phyloP scores from a whole-genome alignment of 2,888 invertebrate genomes.

The Caenorhabditis afra region DNA sequence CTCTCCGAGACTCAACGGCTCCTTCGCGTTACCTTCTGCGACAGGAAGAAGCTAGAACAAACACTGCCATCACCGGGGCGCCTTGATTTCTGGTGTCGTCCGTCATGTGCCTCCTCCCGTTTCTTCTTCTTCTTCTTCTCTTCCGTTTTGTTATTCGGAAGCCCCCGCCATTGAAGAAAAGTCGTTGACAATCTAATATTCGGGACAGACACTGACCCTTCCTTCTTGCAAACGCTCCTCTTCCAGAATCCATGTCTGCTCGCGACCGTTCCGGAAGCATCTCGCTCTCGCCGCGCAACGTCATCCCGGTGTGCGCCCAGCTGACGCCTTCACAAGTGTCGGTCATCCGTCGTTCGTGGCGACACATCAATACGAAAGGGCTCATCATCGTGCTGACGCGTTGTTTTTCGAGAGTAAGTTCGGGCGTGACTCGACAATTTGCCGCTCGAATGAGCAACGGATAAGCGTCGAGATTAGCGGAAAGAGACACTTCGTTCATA shows the following conservation, averaged over 20 bases:
- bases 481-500: neutral
- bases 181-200: neutral
- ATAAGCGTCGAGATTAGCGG: constrained; percentile 4
- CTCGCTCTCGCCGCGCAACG: constrained; percentile 54
- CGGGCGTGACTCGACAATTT: neutral
- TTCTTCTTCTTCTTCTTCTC: neutral
- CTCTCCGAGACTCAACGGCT: neutral
- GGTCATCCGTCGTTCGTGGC: constrained; percentile 75
- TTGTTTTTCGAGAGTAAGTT: constrained; percentile 74
- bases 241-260: constrained; percentile 56
- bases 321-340: constrained; percentile 68
- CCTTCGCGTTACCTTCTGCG: neutral
- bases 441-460: constrained; percentile 6
- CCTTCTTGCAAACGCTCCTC: neutral
- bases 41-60: constrained; percentile 45
- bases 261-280: constrained; percentile 64
- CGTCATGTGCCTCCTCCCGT: constrained; percentile 17
- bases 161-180: constrained; percentile 7
- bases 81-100: constrained; percentile 45
- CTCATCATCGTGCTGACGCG: constrained; percentile 71
- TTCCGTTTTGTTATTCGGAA: constrained; percentile 12
- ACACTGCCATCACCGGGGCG: constrained; percentile 44
- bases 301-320: constrained; percentile 68
- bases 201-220: too few species aligned
- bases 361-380: constrained; percentile 79